Evolutionary conservation across 1,140 invertebrate species (phyloP).

Genomic region (Delia radicum): DNA sequence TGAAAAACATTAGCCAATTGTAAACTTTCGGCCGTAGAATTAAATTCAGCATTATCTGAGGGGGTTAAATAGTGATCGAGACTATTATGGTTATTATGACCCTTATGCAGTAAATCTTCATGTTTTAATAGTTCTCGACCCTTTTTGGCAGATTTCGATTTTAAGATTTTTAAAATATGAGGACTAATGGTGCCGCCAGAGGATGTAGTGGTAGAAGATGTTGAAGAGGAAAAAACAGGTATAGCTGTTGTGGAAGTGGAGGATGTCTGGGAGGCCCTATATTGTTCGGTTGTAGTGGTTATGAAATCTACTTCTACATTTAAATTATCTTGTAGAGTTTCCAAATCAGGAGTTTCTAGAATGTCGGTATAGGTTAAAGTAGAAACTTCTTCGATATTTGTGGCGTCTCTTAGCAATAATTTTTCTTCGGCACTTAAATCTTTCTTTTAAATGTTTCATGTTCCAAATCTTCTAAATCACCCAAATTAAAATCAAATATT

Average conservation of each 20-base stretch:
- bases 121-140: conserved; percentile 45
- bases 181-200: conserved; percentile 37
- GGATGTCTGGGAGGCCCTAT: background rate
- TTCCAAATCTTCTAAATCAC: conserved; percentile 48
- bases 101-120: conserved; percentile 41
- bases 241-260: conserved; percentile 24
- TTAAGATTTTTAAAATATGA: conserved; percentile 47
- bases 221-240: too few species aligned
- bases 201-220: conserved; percentile 12
- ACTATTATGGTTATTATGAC: conserved; percentile 44
- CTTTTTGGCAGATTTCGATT: conserved; percentile 40
- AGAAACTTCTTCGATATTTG: background rate
- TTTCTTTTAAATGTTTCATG: conserved; percentile 30
- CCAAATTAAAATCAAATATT: conserved; percentile 51
- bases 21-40: conserved; percentile 37
- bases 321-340: conserved; percentile 29
- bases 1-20: conserved; percentile 51
- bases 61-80: conserved; percentile 39
- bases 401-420: conserved; percentile 10
- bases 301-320: conserved; percentile 39
- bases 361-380: conserved; percentile 33
- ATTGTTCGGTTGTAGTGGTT: conserved; percentile 29
- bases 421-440: conserved; percentile 27
- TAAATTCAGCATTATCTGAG: conserved; percentile 25
- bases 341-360: background rate